Conservation (phyloP, 2,797 vertebrate genomes). For the Nannoperca australis region DNA sequence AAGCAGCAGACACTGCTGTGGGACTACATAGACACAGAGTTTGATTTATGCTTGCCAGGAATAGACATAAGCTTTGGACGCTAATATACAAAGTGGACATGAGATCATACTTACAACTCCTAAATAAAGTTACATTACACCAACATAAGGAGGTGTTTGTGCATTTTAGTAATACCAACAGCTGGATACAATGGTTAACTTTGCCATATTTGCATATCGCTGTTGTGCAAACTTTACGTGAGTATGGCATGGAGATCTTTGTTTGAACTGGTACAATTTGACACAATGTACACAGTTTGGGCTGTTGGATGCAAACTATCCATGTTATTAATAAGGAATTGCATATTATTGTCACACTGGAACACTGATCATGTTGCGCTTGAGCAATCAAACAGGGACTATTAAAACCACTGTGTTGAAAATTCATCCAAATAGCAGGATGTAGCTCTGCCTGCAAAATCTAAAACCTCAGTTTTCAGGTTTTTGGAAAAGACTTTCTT, state of each 20-base stretch:
- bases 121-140: not conserved
- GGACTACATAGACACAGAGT: not conserved
- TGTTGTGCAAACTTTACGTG: conserved; percentile 15
- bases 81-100: not conserved
- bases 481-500: conserved; percentile 40
- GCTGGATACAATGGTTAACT: not conserved
- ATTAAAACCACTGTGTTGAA: conserved; percentile 37
- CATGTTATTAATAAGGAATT: conserved; percentile 9
- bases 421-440: conserved; percentile 39
- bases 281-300: conserved; percentile 2
- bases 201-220: not conserved
- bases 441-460: conserved; percentile 26
- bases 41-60: not conserved
- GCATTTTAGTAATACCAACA: not conserved
- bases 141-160: not conserved
- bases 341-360: conserved; percentile 27
- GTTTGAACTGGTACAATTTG: not conserved
- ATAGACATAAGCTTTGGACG: not conserved
- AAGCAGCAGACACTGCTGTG: not conserved
- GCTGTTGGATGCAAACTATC: conserved; percentile 14
- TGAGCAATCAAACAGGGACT: conserved; percentile 18
- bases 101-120: not conserved
- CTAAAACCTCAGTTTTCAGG: conserved; percentile 36
- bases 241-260: not conserved
- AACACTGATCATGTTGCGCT: conserved; percentile 11